A percentile compares a stretch with the other conserved stretches of the same genome.
Conservation (phyloP, 2,113 vertebrate species). For the Caranx ignobilis region DNA sequence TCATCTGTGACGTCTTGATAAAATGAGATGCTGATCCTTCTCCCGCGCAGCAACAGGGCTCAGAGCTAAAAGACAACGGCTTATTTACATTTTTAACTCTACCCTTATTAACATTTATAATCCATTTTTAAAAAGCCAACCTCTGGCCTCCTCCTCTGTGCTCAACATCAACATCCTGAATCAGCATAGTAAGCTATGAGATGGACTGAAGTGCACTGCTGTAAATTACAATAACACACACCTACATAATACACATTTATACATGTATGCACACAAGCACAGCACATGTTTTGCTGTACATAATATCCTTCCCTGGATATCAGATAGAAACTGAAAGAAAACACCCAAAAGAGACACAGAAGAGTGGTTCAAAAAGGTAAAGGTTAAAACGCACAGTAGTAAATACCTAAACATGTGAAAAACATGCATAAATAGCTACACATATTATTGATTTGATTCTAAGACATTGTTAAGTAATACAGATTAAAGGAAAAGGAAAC, state of each 20-base stretch:
- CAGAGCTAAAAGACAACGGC: conserved; percentile 35
- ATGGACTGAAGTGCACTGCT: not conserved
- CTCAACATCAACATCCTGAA: conserved; percentile 37
- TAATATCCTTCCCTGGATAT: conserved; percentile 81
- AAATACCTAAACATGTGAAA: conserved; percentile 8
- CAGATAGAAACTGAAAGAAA: conserved; percentile 44
- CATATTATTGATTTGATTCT: not conserved
- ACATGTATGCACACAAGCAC: conserved; percentile 12
- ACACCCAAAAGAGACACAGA: conserved; percentile 32
- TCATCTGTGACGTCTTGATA: conserved; percentile 17
- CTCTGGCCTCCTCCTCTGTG: conserved; percentile 39
- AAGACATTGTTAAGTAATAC: not conserved
- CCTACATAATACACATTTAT: conserved; percentile 8
- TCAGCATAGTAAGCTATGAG: conserved; percentile 20
- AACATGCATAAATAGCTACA: conserved; percentile 32
- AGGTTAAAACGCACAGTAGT: conserved; percentile 37
- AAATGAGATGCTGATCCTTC: conserved; percentile 43
- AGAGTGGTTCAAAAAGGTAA: conserved; percentile 19
- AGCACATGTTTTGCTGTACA: conserved; percentile 25
- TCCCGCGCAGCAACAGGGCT: conserved; percentile 23
- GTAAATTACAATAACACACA: conserved; percentile 19
- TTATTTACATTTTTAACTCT: conserved; percentile 48
- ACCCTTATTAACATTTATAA: conserved; percentile 53
- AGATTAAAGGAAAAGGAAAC: not conserved
- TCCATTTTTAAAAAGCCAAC: conserved; percentile 36